Percentiles rank a stretch among this genome's conserved stretches.
These are phyloP conservation scores for Prinia subflava DNA, from an alignment of 2,113 vertebrate species.

Conservation along the genomic window DNA sequence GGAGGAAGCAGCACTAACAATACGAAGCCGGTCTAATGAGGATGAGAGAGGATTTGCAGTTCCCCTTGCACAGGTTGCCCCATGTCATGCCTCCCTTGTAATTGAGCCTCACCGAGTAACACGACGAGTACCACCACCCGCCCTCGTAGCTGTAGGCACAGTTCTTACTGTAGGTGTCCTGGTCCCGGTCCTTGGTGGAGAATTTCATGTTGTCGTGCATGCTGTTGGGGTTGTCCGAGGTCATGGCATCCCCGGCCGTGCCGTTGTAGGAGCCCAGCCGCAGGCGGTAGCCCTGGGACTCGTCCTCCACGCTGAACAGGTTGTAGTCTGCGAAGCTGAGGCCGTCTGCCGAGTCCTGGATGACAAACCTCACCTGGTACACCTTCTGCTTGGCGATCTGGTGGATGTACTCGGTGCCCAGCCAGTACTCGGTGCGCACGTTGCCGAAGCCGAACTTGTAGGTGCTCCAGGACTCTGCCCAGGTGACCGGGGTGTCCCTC, in stretches of 20 bases:
- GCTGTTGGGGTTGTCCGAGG: slow-evolving; percentile 34
- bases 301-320: slow-evolving; percentile 47
- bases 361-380: slow-evolving; percentile 55
- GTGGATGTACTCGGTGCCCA: slow-evolving; percentile 65
- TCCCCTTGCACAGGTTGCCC: slow-evolving; percentile 58
- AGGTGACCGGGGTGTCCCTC: not conserved
- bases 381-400: slow-evolving; percentile 46
- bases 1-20: slow-evolving; percentile 1
- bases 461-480: slow-evolving; percentile 64
- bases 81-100: slow-evolving; percentile 44
- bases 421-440: slow-evolving; percentile 37
- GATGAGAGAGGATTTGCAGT: slow-evolving; percentile 59
- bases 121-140: slow-evolving; percentile 54
- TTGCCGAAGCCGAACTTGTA: slow-evolving; percentile 63
- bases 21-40: slow-evolving; percentile 56
- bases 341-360: not conserved
- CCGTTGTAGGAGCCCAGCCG: slow-evolving; percentile 52
- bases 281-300: slow-evolving; percentile 44
- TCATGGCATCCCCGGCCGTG: slow-evolving; percentile 57
- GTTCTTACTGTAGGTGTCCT: slow-evolving; percentile 59
- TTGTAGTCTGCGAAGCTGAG: slow-evolving; percentile 38
- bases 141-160: slow-evolving; percentile 61
- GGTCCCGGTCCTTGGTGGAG: slow-evolving; percentile 57
- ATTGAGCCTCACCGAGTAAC: slow-evolving; percentile 57
- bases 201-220: slow-evolving; percentile 72